Evolutionary conservation across 2,888 invertebrate species (phyloP).

Genomic region (Zygothrica quintamaculata): DNA sequence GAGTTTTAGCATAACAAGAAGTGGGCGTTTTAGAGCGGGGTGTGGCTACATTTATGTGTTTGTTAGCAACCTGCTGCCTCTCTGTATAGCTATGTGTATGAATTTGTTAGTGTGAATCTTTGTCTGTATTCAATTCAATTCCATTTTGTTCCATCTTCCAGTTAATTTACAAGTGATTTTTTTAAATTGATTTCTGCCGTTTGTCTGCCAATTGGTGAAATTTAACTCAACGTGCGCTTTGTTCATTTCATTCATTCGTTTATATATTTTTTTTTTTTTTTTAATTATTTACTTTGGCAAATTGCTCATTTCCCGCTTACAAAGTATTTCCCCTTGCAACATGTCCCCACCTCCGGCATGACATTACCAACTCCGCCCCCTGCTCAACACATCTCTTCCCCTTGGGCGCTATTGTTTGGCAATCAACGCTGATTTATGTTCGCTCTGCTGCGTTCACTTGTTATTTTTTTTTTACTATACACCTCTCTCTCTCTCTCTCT

Average conservation of each 20-base stretch:
- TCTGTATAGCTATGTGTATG: slow-evolving; percentile 18
- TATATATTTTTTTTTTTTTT: slow-evolving; percentile 76
- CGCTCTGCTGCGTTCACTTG: slow-evolving; percentile 41
- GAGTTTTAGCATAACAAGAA: slow-evolving; percentile 31
- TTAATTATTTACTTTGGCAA: slow-evolving; percentile 79
- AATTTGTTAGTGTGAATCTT: neutral
- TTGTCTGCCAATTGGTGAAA: slow-evolving; percentile 13
- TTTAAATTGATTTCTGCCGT: slow-evolving; percentile 16
- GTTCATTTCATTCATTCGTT: slow-evolving; percentile 50
- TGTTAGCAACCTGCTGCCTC: slow-evolving; percentile 46
- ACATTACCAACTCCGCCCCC: neutral
- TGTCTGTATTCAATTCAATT: slow-evolving; percentile 18
- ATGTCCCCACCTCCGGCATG: slow-evolving; percentile 6
- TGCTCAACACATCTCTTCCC: neutral
- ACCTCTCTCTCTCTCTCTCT: slow-evolving; percentile 7
- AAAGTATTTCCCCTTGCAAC: neutral
- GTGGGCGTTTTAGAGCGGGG: slow-evolving; percentile 19
- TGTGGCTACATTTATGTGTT: slow-evolving; percentile 30
- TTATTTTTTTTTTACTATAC: slow-evolving; percentile 20
- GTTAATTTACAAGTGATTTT: slow-evolving; percentile 39
- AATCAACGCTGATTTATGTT: slow-evolving; percentile 77
- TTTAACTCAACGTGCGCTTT: slow-evolving; percentile 37
- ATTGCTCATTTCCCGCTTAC: slow-evolving; percentile 78
- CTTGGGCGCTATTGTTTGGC: slow-evolving; percentile 69
- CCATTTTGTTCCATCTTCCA: slow-evolving; percentile 47